phyloP scores from a whole-genome alignment of 2,113 vertebrate species.

The Opisthocomus hoazin region DNA sequence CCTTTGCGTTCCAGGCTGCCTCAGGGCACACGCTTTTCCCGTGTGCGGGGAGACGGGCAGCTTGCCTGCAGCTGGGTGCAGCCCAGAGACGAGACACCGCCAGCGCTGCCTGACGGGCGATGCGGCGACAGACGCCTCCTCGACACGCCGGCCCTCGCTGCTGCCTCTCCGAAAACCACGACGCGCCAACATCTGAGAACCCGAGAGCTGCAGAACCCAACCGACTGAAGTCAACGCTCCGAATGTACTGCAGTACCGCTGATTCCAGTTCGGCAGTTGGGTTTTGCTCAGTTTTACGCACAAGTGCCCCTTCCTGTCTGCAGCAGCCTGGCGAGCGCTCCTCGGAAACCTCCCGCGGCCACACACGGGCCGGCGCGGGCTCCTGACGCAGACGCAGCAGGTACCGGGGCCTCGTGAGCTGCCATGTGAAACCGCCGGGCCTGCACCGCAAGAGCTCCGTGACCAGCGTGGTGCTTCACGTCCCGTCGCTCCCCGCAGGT shows the following conservation, averaged over 20 bases:
- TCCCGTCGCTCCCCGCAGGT: too few species aligned
- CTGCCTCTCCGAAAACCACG: background rate
- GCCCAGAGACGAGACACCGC: background rate
- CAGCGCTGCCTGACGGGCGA: accelerated
- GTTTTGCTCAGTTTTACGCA: background rate
- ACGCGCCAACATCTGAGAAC: accelerated
- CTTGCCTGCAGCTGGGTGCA: background rate
- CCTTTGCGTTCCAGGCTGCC: accelerated
- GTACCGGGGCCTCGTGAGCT: too few species aligned
- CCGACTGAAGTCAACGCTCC: accelerated
- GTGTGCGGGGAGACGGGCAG: accelerated
- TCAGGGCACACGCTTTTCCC: accelerated
- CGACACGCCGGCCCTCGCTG: accelerated
- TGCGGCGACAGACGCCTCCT: background rate
- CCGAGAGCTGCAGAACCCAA: background rate
- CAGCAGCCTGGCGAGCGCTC: too few species aligned
- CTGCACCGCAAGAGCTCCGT: too few species aligned
- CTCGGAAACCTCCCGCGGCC: too few species aligned
- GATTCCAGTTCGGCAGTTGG: too few species aligned
- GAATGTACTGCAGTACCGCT: accelerated
- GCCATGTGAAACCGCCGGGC: too few species aligned
- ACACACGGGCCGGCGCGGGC: too few species aligned
- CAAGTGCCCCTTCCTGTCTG: too few species aligned
- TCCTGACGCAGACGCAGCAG: too few species aligned
- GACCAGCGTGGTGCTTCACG: too few species aligned